Evolutionary conservation across 2,797 vertebrate genomes (phyloP), one percentile per base, ranked within the genome.

Genomic region (Percopsis omiscomaycus): DNA sequence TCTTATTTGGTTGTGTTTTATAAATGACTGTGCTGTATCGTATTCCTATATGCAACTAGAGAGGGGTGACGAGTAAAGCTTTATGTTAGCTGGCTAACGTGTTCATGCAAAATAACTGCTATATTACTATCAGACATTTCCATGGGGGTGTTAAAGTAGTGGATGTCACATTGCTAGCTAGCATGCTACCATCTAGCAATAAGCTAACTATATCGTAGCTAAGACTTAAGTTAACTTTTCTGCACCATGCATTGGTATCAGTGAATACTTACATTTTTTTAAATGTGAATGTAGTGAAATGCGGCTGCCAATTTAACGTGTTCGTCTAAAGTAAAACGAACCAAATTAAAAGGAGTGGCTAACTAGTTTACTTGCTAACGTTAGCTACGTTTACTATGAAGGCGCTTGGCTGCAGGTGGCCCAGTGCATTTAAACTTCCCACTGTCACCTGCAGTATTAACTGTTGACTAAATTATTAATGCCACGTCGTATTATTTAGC

Each of bases 131-230:
- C 59, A 83, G 30, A 64, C 77, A 62, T 64, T 52, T 70, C 16
- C 45, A 49, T 59, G 13, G 53, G 68, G 69, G 62, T 77, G 67
- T 42, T 56, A 13, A 69, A 64, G 55, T 45, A 81, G 66, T 59
- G 45, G 64, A 82, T 42, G 78, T 70, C 58, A 54, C 70, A 27
- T 14, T 74, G 78, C 81, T 84, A 71, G 2, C 5, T 82, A 79
- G 72, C 79, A 59, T 63, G 56, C 56, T 56, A 81, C 28, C 67
- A 56, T 16, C 69, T 80, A 82, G 73, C 74, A 22, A 1, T 1
- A 45, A 46, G 76, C 75, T 78, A 80, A 62, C 12, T 27, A 47
- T 71, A 69, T 61, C 77, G 42, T 52, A 6, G 8, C 3, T 54
- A 10, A 44, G 32, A 56, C 11, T 59, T 46, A 1, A 11, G 12